Percentiles rank a stretch among this genome's conserved stretches.
Evolutionary conservation across 2,797 vertebrate species (phyloP).

Genomic region (Cercopithecus diana): DNA sequence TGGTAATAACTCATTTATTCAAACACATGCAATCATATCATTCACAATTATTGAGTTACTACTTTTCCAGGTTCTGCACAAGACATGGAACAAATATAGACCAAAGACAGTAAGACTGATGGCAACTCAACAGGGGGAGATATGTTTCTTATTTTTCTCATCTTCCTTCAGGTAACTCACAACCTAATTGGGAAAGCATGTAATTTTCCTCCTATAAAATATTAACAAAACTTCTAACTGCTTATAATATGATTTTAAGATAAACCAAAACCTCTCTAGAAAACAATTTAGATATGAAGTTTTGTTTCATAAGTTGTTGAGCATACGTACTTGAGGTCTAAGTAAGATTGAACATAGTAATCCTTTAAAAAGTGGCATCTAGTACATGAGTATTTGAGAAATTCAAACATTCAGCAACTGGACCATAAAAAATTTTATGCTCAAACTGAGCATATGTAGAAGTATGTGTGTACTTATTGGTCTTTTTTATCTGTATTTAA

Average conservation of each 20-base stretch:
- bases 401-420: not conserved
- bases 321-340: not conserved
- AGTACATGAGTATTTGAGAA: not conserved
- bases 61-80: not conserved
- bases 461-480: not conserved
- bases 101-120: not conserved
- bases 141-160: not conserved
- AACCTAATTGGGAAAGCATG: not conserved
- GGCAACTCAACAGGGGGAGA: not conserved
- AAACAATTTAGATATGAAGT: not conserved
- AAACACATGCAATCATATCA: not conserved
- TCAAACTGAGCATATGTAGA: not conserved
- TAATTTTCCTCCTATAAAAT: not conserved
- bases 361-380: not conserved
- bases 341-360: not conserved
- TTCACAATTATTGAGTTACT: not conserved
- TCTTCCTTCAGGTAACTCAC: not conserved
- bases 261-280: not conserved
- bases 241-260: not conserved
- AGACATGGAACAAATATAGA: not conserved
- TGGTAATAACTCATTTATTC: conserved; percentile 63
- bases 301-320: not conserved
- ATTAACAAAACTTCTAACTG: not conserved
- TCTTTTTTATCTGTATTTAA: not conserved
- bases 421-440: not conserved